Percentiles rank a stretch among this genome's conserved stretches.
Conservation (phyloP, 2,888 invertebrate genomes). For the Sarcophaga rosellei region DNA sequence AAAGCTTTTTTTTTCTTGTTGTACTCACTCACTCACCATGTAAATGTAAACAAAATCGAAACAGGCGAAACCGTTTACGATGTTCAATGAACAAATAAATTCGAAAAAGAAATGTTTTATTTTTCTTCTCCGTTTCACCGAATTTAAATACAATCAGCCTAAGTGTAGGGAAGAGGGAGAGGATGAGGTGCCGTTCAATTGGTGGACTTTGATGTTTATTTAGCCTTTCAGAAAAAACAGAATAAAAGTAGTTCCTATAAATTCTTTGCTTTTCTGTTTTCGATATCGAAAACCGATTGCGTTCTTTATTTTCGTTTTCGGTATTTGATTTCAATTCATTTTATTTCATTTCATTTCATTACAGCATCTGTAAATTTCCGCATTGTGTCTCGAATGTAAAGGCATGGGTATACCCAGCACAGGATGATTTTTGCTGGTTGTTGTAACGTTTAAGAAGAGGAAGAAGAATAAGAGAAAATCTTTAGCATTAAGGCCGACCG, state of each 20-base stretch:
- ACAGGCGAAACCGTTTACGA: background rate
- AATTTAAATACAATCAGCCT: background rate
- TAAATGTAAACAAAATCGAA: background rate
- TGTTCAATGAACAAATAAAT: background rate
- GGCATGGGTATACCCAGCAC: too few species aligned
- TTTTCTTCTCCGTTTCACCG: background rate
- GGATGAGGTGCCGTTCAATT: background rate
- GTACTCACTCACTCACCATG: background rate
- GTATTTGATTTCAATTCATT: background rate
- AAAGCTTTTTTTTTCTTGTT: background rate
- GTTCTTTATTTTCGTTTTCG: background rate
- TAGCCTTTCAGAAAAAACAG: conserved; percentile 53
- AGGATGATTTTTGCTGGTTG: too few species aligned
- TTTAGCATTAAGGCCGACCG: background rate
- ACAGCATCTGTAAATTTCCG: conserved; percentile 63
- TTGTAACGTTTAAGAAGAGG: too few species aligned
- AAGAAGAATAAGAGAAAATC: too few species aligned
- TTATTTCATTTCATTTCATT: conserved; percentile 3
- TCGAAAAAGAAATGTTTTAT: background rate
- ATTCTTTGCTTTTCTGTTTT: background rate
- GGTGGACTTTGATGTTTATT: conserved; percentile 59
- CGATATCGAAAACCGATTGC: background rate
- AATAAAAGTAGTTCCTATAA: background rate
- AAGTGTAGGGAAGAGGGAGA: background rate
- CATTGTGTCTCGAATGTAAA: conserved; percentile 49